Base-by-base conservation (phyloP, 2,797 vertebrate genomes). In the Dallia pectoralis region DNA sequence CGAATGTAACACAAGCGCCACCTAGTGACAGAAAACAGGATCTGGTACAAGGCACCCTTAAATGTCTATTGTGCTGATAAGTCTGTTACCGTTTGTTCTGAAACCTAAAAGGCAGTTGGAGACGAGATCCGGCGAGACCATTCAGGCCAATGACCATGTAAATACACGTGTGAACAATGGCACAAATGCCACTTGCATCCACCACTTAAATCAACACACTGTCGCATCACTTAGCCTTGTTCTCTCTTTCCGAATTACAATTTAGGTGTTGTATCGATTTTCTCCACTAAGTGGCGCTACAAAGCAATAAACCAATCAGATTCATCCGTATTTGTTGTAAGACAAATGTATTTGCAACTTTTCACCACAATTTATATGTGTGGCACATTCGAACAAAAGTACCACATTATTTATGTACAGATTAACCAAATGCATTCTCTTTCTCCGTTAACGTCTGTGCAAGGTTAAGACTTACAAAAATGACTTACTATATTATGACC, bases 381-480 rank as follows among this genome's bases (percentile, higher is more conserved):
- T 68, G 44, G 15, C 18, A 27, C 11, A 59, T 25, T 64, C 16
- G 0, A 63, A 32, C 16, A 64, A 63, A 63, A 63, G 14, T 51
- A 44, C 19, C 1, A 81, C 62, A 27, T 70, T 48, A n/a, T n/a
- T 33, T 15, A 33, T 32, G 56, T 18, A 56, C 64, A 40, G 71
- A 87, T 88, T 71, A 87, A 70, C 84, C 74, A 25, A 53, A 82
- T 90, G 89, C 90, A 91, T 88, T 92, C 30, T 69, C 59, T 77
- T 32, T 77, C 86, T 86, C 81, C 77, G 86, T 87, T 88, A 89
- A 86, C 87, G 71, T 85, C 83, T 91, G 91, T 90, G 87, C 90
- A 88, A 90, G 86, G 88, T 86, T 89, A 89, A 81, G 83, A 87
- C 87, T 90, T 89, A 91, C 86, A 91, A 92, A 91, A 87, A 87